phyloP scores from a whole-genome alignment of 2,888 invertebrate genomes.

The Habrosyne pyritoides region DNA sequence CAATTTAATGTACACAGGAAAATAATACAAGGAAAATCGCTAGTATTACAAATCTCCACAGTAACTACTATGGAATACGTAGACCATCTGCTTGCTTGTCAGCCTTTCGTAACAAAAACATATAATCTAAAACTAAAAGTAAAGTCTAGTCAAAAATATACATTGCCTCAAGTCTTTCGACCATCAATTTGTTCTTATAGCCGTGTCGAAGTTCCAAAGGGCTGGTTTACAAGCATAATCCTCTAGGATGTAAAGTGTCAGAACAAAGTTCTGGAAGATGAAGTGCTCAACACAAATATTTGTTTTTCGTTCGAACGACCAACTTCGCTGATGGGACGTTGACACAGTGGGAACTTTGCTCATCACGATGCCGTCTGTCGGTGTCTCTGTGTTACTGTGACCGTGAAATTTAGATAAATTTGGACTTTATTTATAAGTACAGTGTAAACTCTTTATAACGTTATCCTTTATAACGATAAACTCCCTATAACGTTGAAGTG shows the following conservation, averaged over 20 bases:
- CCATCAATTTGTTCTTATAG: slow-evolving; percentile 4
- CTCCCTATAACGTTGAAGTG: no score
- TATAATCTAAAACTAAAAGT: background rate
- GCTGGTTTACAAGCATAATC: slow-evolving; percentile 7
- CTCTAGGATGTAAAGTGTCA: slow-evolving; percentile 6
- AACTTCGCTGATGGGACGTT: slow-evolving; percentile 25
- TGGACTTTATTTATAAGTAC: background rate
- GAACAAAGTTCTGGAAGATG: slow-evolving; percentile 19
- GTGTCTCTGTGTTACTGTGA: background rate
- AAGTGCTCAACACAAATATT: slow-evolving; percentile 32
- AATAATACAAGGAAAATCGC: no score
- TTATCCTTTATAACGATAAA: no score
- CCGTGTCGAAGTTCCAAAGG: slow-evolving; percentile 1
- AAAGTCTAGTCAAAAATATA: background rate
- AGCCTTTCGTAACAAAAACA: no score
- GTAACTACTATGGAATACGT: no score
- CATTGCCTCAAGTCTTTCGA: background rate
- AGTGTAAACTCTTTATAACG: no score
- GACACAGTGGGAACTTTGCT: slow-evolving; percentile 24
- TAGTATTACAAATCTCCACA: no score
- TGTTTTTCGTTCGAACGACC: slow-evolving; percentile 22
- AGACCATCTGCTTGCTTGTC: no score
- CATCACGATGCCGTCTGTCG: slow-evolving; percentile 10
- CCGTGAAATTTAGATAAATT: background rate
- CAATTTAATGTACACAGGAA: no score